Evolutionary conservation across 2,113 vertebrate species (phyloP), one percentile per base, ranked within the genome.

Genomic region (Brachyistius frenatus): DNA sequence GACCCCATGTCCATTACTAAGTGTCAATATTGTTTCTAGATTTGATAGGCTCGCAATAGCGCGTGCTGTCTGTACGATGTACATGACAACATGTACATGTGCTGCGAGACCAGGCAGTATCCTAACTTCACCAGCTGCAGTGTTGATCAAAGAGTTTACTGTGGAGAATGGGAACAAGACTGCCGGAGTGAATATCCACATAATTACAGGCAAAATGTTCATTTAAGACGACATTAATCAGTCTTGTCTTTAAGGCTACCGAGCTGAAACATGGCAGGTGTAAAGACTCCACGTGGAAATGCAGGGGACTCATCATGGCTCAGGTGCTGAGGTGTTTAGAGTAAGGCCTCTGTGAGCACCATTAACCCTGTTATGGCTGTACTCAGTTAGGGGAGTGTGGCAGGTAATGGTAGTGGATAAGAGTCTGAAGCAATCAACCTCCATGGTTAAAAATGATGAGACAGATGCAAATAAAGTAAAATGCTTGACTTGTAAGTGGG

Each of bases 241-340:
- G 47, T 67, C 30, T 55, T 10, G 37, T 44, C 35, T 73, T 74
- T 78, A 87, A 87, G 84, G 82, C 73, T 82, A 63, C 46, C 2
- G 33, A 83, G 61, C 78, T 84, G 54, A 61, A 23, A 84, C 41
- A 36, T 46, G 62, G 32, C 66, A 78, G 44, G 44, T 74, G 50
- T 58, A 57, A 63, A 66, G 53, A 76, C n/a, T 82, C n/a, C 62
- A 57, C 31, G 46, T 76, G 56, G 55, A 75, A 70, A 60, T 44
- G 39, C 46, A 50, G 5, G 78, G 76, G 65, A 71, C 76, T 86
- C 8, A 60, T 77, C 53, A 72, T 72, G 75, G 70, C 73, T 86
- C 87, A 91, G 81, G 91, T 92, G 86, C 80, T 86, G 83, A 86
- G 79, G 84, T 83, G 80, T 82, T 85, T 63, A 77, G 68, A 85